Percentiles rank a stretch among this genome's conserved stretches.
phyloP scores from a whole-genome alignment of 2,797 vertebrate species.

The Prionace glauca region DNA sequence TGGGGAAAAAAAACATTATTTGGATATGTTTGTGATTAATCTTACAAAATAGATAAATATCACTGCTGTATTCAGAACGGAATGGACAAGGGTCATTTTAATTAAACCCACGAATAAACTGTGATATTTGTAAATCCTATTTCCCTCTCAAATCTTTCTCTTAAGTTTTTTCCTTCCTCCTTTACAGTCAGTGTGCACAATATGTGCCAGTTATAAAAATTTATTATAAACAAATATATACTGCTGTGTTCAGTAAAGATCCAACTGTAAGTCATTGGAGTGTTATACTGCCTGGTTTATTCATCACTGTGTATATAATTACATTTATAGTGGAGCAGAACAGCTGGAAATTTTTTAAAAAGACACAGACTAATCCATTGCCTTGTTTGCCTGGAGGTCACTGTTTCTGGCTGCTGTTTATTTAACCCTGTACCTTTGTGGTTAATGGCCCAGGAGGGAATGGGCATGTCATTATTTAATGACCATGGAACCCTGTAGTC shows the following conservation, averaged over 20 bases:
- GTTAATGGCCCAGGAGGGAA: constrained; percentile 46
- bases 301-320: background rate
- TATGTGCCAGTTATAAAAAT: background rate
- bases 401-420: constrained; percentile 18
- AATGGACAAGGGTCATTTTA: background rate
- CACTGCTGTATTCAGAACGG: background rate
- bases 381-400: background rate
- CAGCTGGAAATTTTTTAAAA: constrained; percentile 9
- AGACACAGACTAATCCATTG: background rate
- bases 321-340: constrained; percentile 23
- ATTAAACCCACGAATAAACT: background rate
- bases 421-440: constrained; percentile 20
- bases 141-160: background rate
- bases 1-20: background rate
- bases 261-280: background rate
- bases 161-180: background rate
- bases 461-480: constrained; percentile 54
- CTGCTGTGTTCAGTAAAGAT: background rate
- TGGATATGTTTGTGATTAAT: background rate
- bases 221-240: background rate
- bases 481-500: constrained; percentile 58
- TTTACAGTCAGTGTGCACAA: background rate
- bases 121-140: background rate
- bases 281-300: constrained; percentile 17
- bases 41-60: background rate